These are phyloP conservation scores for Leuciscus idus DNA, from an alignment of 2,113 vertebrate species.

Conservation along the genomic window DNA sequence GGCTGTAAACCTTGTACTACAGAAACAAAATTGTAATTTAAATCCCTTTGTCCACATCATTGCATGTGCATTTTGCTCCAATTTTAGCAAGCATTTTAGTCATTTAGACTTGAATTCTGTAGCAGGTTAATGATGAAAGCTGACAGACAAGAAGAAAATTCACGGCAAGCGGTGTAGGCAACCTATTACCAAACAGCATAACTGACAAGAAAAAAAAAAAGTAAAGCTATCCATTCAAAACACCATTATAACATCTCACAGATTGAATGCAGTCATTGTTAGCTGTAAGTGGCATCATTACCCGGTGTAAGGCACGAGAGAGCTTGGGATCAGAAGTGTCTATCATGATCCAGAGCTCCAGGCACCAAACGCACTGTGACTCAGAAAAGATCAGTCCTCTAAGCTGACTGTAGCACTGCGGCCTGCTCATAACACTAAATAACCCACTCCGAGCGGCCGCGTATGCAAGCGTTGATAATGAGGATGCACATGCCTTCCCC, in stretches of 20 bases:
- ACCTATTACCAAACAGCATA: slow-evolving; percentile 2
- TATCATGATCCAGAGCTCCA: slow-evolving; percentile 60
- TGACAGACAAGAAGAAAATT: slow-evolving; percentile 1
- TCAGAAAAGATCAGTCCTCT: slow-evolving; percentile 56
- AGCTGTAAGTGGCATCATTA: slow-evolving; percentile 10
- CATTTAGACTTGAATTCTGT: background rate
- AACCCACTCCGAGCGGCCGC: slow-evolving; percentile 63
- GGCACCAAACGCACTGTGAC: slow-evolving; percentile 59
- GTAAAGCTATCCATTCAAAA: slow-evolving; percentile 5
- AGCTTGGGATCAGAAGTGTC: slow-evolving; percentile 50
- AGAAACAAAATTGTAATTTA: background rate
- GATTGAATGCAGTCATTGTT: slow-evolving; percentile 6
- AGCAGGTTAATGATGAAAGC: slow-evolving; percentile 24
- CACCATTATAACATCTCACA: slow-evolving; percentile 24
- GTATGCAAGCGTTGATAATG: slow-evolving; percentile 61
- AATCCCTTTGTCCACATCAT: slow-evolving; percentile 4
- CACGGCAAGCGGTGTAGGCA: background rate
- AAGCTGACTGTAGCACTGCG: slow-evolving; percentile 51
- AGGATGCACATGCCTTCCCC: slow-evolving; percentile 39
- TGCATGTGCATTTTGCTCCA: background rate
- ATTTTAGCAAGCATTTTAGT: background rate
- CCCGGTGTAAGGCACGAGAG: background rate
- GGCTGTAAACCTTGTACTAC: background rate
- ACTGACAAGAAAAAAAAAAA: background rate
- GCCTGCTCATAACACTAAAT: slow-evolving; percentile 69